Evolutionary conservation across 2,888 invertebrate genomes (phyloP), one percentile per base, ranked within the genome.

Genomic region (Coelinius sp.): DNA sequence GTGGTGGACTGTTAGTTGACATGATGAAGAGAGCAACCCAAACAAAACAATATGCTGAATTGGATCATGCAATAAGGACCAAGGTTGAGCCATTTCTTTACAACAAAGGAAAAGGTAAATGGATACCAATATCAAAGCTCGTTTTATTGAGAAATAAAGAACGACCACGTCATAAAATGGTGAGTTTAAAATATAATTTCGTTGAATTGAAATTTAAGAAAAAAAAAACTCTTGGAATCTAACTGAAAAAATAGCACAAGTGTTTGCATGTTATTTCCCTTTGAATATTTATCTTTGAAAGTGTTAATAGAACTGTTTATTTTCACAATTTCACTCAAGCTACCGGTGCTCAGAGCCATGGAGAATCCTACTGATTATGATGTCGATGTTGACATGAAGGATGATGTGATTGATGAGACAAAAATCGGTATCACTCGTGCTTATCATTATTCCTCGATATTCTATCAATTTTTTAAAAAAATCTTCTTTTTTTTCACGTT

Each of bases 21-120:
- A 92, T 97, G 91, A 96, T 96, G 95, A 96, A 97, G 86, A 90
- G 96, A 78, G 96, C 97, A 0, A 91, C 94, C 1, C 95, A 96
- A 84, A 96, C 94, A 78, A 97, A 97, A 86, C 95, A 96, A 84
- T 96, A 93, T 81, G 95, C 95, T 0, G 96, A 97, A 88, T 91
- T 98, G 74, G 98, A 98, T 88, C 95, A 97, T 86, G 95, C 95
- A 0, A 96, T 98, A 70, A 94, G 95, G 87, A 95, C 94, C 0
- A 95, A 96, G 86, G 95, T 97, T 12, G 94, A 95, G 81, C 96
- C 96, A 0, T 97, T 96, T 87, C 89, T 99, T 22, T 98, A 98
- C 88, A 97, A 98, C 86, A 95, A 93, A 84, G 99, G 99, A 2
- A 92, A 93, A 80, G 98, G 99, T 0, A 93, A 95, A 71, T 94